These are phyloP conservation scores for Synchiropus splendidus DNA, from an alignment of 2,113 vertebrate species.

Conservation along the genomic window DNA sequence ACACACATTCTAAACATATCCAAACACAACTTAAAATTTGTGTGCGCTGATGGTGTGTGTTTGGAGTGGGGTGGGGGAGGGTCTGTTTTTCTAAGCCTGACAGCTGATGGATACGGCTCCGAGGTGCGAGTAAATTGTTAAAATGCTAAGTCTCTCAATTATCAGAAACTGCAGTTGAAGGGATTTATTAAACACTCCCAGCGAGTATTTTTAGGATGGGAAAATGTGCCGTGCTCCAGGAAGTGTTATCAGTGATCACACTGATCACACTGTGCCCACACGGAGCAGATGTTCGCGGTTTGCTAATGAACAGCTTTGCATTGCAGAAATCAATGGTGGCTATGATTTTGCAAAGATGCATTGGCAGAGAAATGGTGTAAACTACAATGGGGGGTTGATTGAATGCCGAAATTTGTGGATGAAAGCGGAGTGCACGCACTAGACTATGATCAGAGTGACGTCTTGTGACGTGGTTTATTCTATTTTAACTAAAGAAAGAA, in stretches of 20 bases:
- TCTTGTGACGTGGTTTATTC: too few species aligned
- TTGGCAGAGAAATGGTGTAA: too few species aligned
- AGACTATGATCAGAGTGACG: too few species aligned
- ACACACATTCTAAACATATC: conserved; percentile 68
- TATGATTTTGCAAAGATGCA: too few species aligned
- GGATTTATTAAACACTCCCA: conserved; percentile 60
- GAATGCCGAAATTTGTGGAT: too few species aligned
- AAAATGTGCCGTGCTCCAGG: too few species aligned
- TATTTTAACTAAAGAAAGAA: too few species aligned
- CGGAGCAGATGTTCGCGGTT: conserved; percentile 23
- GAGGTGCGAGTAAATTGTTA: conserved; percentile 45
- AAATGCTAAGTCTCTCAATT: conserved; percentile 40
- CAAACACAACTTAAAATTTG: conserved; percentile 59
- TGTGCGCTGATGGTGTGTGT: conserved; percentile 2
- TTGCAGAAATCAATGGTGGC: not conserved
- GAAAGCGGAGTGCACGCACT: too few species aligned
- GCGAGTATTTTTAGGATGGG: conserved; percentile 36
- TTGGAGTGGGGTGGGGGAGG: not conserved
- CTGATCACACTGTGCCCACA: conserved; percentile 2
- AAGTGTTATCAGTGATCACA: not conserved
- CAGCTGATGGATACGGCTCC: conserved; percentile 53
- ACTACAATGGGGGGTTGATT: too few species aligned
- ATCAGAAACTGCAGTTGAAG: conserved; percentile 47
- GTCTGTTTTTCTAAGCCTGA: conserved; percentile 44
- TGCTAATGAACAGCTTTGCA: conserved; percentile 10